Base-by-base conservation (phyloP, 2,888 invertebrate species). In the Schrankia costaestrigalis region DNA sequence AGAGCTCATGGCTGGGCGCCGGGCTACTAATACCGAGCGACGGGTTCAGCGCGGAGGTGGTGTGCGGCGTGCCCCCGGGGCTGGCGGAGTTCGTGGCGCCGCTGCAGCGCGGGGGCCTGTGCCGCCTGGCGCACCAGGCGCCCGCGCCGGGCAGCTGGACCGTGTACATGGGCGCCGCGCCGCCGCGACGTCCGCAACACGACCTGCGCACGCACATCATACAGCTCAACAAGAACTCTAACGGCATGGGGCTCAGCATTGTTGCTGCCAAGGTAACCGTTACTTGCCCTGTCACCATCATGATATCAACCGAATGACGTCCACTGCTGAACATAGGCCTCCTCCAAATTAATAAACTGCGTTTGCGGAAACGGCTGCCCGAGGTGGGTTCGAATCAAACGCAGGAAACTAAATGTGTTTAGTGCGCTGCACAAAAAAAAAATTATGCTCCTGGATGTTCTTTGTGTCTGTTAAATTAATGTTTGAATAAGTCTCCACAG, bases 211-310 rank as follows among this genome's bases (percentile, higher is more conserved):
- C 96, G 39, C 94, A 95, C 70, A 91, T 94, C 34, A 95, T 98
- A 58, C 93, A 96, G 71, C 90, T 98, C 46, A 94, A 96, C 73
- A 98, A 99, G 87, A 96, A 97, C 65, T 93, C 95, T 45, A 97
- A 95, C 67, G 98, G 99, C 46, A 98, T 99, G 95, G 99, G 99
- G 7, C 91, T 99, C 59, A 98, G 98, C 69, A 99, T 99, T 63
- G 98, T 99, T 2, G 99, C 99, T 6, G 99, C 99, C 13, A 97
- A 97, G 91, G 95, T 95, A 7, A n/a, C n/a, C n/a, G n/a, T 2
- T 25, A 26, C 1, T 11, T 12, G 6, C 6, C n/a, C 11, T 3
- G 2, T 18, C 18, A 31, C n/a, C n/a, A n/a, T n/a, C n/a, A n/a
- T n/a, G n/a, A n/a, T n/a, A n/a, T n/a, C n/a, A n/a, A n/a, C n/a